Percentiles rank a stretch among this genome's conserved stretches.
phyloP scores from a whole-genome alignment of 2,888 invertebrate species.

The Rhingia campestris region DNA sequence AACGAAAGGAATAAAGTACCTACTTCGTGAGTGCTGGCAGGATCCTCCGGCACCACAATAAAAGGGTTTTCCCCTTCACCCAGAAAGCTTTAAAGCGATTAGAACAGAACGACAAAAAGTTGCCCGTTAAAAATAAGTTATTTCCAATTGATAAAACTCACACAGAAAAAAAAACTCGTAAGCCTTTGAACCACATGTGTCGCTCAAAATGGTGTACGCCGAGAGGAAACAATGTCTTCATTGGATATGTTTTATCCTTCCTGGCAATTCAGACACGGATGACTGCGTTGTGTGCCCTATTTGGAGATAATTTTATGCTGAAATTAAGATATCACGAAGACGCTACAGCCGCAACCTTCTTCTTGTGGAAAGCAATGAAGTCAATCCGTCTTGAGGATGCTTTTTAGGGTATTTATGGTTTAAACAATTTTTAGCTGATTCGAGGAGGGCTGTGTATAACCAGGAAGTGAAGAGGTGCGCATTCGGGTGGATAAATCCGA shows the following conservation, averaged over 20 bases:
- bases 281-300: slow-evolving; percentile 39
- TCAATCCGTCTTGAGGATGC: slow-evolving; percentile 43
- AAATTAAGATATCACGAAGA: slow-evolving; percentile 52
- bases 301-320: slow-evolving; percentile 46
- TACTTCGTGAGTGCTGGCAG: slow-evolving; percentile 18
- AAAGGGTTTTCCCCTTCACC: slow-evolving; percentile 22
- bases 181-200: background rate
- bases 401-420: slow-evolving; percentile 16
- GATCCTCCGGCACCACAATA: slow-evolving; percentile 18
- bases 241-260: background rate
- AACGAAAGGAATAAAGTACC: slow-evolving; percentile 30
- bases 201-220: background rate
- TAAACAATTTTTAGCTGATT: background rate
- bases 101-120: background rate
- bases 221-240: slow-evolving; percentile 26
- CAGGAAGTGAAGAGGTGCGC: slow-evolving; percentile 1
- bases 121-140: background rate
- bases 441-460: background rate
- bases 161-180: too few relatives aligned
- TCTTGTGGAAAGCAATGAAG: slow-evolving; percentile 34
- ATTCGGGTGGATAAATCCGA: slow-evolving; percentile 52
- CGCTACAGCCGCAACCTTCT: slow-evolving; percentile 9
- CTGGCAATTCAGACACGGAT: slow-evolving; percentile 44
- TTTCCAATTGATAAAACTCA: slow-evolving; percentile 19
- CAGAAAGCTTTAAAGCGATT: slow-evolving; percentile 28